Base-by-base conservation (phyloP, 2,888 invertebrate species). In the Palloptera scutellata region DNA sequence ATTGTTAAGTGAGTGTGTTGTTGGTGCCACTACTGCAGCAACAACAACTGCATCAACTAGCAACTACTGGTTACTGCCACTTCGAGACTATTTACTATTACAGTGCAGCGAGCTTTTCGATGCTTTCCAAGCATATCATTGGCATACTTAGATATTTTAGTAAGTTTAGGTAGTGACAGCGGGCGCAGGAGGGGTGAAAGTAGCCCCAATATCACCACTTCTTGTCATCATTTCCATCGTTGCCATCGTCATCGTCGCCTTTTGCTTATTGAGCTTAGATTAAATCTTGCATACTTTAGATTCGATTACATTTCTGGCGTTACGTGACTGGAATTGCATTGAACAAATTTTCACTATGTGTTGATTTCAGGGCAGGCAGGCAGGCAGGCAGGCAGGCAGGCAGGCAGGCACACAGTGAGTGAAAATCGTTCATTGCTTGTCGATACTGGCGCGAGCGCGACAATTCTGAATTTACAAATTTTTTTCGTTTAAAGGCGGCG, bases 201-300 rank as follows among this genome's bases (percentile, higher is more conserved):
- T 30, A 30, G 30, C 6, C 2, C 30, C 30, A 30, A 30, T 30
- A 30, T 4, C 30, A 30, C 3, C 30, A 30, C 6, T 30, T 30
- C 30, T 30, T 30, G 30, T 30, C 30, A 30, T 30, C 30, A 6
- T 30, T 30, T 30, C 6, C 30, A 30, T 30, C 30, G 30, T 30
- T 30, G 45, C 11, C 63, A 13, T 6, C 52, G 20, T n/a, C 53
- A 9, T 15, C 48, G n/a, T 17, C 59, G 63, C 64, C 62, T 69
- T 70, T 61, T 66, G 67, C 64, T 68, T 66, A 72, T 72, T 69
- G 70, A 71, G 72, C 72, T 64, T 61, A 71, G 70, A 75, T 75
- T 74, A 70, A 75, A 75, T 75, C 74, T 72, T 70, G 72, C 67
- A 72, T 70, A 73, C 70, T 72, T 74, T 68, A 70, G 69, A 73